phyloP scores from a whole-genome alignment of 53 echinoderm and acorn worm species.

The Hippasteria phrygiana region DNA sequence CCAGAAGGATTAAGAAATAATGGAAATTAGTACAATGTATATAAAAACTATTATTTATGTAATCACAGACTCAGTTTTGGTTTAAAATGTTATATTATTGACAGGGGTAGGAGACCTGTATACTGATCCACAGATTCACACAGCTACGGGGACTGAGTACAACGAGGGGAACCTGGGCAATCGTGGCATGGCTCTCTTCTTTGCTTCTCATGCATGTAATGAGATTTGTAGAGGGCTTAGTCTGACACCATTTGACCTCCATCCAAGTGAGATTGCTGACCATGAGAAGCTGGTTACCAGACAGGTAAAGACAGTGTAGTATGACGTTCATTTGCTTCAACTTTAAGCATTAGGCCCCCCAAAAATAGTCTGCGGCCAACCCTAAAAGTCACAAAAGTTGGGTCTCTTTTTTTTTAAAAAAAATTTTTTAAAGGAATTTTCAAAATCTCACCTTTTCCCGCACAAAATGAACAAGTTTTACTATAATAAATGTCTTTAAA shows the following conservation, averaged over 20 bases:
- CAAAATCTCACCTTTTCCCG: no score
- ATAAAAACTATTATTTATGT: no score
- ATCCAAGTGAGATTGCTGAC: slow-evolving; percentile 74
- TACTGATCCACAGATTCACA: slow-evolving; percentile 99
- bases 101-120: slow-evolving; percentile 94
- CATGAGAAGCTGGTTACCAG: slow-evolving; percentile 83
- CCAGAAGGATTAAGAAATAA: no score
- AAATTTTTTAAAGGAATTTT: no score
- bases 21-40: no score
- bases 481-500: no score
- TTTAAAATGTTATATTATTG: background rate
- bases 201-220: slow-evolving; percentile 91
- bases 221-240: slow-evolving; percentile 84
- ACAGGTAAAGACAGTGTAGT: slow-evolving; percentile 48
- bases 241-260: slow-evolving; percentile 92
- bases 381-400: no score
- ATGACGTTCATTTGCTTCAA: background rate
- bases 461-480: no score
- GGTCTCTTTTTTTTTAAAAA: no score
- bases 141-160: slow-evolving; percentile 91
- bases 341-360: background rate
- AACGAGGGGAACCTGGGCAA: slow-evolving; percentile 95
- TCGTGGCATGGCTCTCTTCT: slow-evolving; percentile 95
- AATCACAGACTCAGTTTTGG: no score
- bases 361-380: no score